phyloP scores from a whole-genome alignment of 35 echinoderm and acorn worm genomes.

The Eucidaris tribuloides region DNA sequence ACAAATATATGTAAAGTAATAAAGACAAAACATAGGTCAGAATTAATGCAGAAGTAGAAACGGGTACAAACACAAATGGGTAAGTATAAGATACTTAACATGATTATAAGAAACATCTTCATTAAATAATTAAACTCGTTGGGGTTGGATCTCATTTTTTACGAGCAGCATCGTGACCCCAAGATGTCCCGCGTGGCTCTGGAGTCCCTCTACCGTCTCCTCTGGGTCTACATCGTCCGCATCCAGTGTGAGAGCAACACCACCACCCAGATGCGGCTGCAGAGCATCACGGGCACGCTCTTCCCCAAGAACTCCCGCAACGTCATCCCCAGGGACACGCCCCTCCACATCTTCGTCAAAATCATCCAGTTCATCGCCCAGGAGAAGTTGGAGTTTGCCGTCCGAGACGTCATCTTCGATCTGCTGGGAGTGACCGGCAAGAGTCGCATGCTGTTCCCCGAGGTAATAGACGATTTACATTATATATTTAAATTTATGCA shows the following conservation, averaged over 20 bases:
- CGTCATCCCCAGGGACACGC: slow-evolving; percentile 89
- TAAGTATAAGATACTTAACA: too few species aligned
- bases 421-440: slow-evolving; percentile 84
- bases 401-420: slow-evolving; percentile 95
- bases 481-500: too few species aligned
- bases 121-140: too few species aligned
- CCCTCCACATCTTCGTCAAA: slow-evolving; percentile 98
- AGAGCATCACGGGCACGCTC: slow-evolving; percentile 77
- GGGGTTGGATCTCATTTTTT: too few species aligned
- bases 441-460: slow-evolving; percentile 79
- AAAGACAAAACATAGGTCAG: too few species aligned
- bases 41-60: too few species aligned
- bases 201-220: slow-evolving; percentile 89
- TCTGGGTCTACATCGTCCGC: slow-evolving; percentile 97
- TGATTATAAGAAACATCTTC: too few species aligned
- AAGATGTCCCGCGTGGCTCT: slow-evolving; percentile 91
- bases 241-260: slow-evolving; percentile 99
- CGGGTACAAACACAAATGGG: too few species aligned
- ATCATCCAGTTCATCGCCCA: slow-evolving; percentile 99
- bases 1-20: too few species aligned
- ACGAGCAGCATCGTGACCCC: slow-evolving; percentile 86
- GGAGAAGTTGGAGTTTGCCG: slow-evolving; percentile 98
- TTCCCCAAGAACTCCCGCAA: slow-evolving; percentile 89
- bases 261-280: slow-evolving; percentile 62
- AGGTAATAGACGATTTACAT: too few species aligned